Evolutionary conservation across 1,140 invertebrate genomes (phyloP).

Genomic region (Drosophila kohkoa): DNA sequence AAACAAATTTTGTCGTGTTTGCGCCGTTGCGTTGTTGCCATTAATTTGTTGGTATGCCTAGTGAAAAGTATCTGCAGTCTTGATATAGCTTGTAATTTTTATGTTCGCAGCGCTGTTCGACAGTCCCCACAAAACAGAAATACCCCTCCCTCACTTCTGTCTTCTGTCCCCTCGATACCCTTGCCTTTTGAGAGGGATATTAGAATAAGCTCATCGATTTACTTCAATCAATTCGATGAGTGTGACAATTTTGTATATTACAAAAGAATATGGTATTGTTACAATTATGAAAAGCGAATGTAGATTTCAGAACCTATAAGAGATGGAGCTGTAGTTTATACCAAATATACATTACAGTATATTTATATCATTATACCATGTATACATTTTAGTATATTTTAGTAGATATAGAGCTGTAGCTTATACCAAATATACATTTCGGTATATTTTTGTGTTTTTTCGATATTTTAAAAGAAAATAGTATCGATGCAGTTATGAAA

Average conservation of each 20-base stretch:
- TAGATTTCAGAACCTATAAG: no score
- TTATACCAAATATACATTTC: no score
- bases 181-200: not conserved
- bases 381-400: no score
- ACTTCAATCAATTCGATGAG: not conserved
- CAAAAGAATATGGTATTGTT: no score
- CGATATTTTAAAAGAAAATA: no score
- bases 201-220: not conserved
- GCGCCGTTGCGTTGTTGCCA: conserved; percentile 68
- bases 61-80: conserved; percentile 45
- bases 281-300: no score
- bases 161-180: not conserved
- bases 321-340: no score
- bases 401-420: no score
- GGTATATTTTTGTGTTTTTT: no score
- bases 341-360: no score
- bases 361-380: no score
- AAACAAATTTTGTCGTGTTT: conserved; percentile 78
- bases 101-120: conserved; percentile 73
- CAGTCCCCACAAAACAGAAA: conserved; percentile 14
- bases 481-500: no score
- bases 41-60: conserved; percentile 60
- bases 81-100: conserved; percentile 78
- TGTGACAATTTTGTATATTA: not conserved
- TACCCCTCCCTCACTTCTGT: not conserved